These are phyloP conservation scores for Loris lydekkerianus DNA, from an alignment of 2,797 vertebrate genomes.

Conservation along the genomic window DNA sequence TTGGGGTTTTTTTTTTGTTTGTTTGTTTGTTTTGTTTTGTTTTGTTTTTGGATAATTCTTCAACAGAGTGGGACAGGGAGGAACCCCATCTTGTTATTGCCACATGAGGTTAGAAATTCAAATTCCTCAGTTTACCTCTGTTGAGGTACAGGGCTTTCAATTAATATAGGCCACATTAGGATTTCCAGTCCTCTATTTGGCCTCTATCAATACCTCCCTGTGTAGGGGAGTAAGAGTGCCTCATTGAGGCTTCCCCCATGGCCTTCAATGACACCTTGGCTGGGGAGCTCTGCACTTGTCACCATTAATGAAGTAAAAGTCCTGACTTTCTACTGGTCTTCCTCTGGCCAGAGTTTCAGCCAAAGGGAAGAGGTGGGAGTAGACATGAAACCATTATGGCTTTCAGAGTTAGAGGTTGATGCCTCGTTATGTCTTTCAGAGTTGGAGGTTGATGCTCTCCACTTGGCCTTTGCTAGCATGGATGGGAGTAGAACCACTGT, in stretches of 20 bases:
- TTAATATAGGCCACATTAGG: background rate
- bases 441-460: background rate
- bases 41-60: background rate
- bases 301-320: background rate
- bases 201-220: background rate
- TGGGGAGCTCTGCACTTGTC: background rate
- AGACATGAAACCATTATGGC: background rate
- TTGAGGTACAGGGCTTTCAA: background rate
- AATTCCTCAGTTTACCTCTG: background rate
- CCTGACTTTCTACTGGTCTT: background rate
- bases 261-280: background rate
- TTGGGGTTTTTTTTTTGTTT: no score
- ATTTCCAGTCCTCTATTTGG: background rate
- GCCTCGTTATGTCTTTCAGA: background rate
- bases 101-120: background rate
- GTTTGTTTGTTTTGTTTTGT: no score
- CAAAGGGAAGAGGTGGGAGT: background rate
- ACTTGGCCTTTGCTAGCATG: background rate
- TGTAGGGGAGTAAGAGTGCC: background rate
- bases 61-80: background rate
- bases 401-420: background rate
- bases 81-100: background rate
- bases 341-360: background rate
- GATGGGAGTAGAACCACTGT: background rate
- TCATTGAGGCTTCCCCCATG: background rate